These are phyloP conservation scores for Agrypnus murinus DNA, from an alignment of 2,888 invertebrate species.

Conservation along the genomic window DNA sequence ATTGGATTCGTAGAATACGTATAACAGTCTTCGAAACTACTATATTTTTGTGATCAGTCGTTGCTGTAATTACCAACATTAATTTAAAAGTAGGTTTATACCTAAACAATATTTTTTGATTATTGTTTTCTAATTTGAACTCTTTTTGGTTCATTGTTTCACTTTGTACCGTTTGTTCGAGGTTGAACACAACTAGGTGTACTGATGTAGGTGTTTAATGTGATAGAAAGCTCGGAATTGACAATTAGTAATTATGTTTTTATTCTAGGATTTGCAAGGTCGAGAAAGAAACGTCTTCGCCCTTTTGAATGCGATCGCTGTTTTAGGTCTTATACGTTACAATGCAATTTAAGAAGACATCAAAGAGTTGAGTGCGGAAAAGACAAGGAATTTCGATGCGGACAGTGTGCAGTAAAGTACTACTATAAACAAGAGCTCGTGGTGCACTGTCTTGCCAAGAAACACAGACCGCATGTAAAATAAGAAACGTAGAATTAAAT, in stretches of 20 bases:
- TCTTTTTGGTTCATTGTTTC: background rate
- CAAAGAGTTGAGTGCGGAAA: constrained; percentile 64
- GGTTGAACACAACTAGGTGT: background rate
- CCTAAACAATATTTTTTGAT: too few species aligned
- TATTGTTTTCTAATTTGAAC: too few species aligned
- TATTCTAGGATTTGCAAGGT: background rate
- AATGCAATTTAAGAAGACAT: constrained; percentile 67
- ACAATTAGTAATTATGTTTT: background rate
- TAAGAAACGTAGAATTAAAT: too few species aligned
- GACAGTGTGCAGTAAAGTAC: constrained; percentile 66
- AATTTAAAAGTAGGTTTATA: too few species aligned
- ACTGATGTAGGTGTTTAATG: background rate
- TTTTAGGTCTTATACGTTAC: constrained; percentile 52
- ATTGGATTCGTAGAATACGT: too few species aligned
- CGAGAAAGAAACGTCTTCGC: background rate
- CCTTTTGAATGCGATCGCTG: too few species aligned
- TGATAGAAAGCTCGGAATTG: background rate
- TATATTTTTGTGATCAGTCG: too few species aligned
- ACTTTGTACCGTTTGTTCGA: background rate
- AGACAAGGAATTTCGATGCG: constrained; percentile 68
- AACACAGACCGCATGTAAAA: too few species aligned
- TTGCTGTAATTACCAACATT: too few species aligned
- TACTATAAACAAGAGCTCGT: constrained; percentile 35
- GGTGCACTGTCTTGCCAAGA: constrained; percentile 7
- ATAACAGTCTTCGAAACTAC: too few species aligned